Percentiles rank a stretch among this genome's conserved stretches.
phyloP scores from a whole-genome alignment of 2,888 invertebrate species.

The Alviniconcha strummeri region DNA sequence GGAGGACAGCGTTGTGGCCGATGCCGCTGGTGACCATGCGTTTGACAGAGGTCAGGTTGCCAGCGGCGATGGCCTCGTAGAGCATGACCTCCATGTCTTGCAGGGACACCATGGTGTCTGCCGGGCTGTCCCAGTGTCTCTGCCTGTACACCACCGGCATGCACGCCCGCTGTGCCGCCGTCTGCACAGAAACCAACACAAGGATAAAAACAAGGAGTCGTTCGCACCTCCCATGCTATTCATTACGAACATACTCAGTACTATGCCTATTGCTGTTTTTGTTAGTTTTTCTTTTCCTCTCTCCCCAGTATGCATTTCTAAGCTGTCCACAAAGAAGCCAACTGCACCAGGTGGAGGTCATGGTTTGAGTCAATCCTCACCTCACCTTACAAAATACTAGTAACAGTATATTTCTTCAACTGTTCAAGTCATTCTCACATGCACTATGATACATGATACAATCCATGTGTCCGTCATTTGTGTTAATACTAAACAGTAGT shows the following conservation, averaged over 20 bases:
- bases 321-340: background rate
- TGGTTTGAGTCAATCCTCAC: too few relatives aligned
- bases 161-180: background rate
- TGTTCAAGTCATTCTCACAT: too few relatives aligned
- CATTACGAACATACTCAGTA: background rate
- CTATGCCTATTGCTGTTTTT: too few relatives aligned
- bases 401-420: too few relatives aligned
- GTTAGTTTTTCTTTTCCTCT: background rate
- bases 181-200: background rate
- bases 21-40: constrained; percentile 53
- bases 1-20: constrained; percentile 51
- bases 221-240: background rate
- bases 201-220: too few relatives aligned
- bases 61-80: constrained; percentile 52
- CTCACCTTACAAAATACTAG: too few relatives aligned
- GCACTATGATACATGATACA: too few relatives aligned
- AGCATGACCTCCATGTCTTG: constrained; percentile 40
- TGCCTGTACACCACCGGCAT: background rate
- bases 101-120: constrained; percentile 29
- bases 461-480: too few relatives aligned
- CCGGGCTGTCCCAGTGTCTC: constrained; percentile 7
- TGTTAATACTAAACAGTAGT: too few relatives aligned
- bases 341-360: too few relatives aligned
- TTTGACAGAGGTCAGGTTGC: constrained; percentile 45
- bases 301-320: background rate